phyloP scores from a whole-genome alignment of 2,113 vertebrate genomes.

The Crotalus helleri region DNA sequence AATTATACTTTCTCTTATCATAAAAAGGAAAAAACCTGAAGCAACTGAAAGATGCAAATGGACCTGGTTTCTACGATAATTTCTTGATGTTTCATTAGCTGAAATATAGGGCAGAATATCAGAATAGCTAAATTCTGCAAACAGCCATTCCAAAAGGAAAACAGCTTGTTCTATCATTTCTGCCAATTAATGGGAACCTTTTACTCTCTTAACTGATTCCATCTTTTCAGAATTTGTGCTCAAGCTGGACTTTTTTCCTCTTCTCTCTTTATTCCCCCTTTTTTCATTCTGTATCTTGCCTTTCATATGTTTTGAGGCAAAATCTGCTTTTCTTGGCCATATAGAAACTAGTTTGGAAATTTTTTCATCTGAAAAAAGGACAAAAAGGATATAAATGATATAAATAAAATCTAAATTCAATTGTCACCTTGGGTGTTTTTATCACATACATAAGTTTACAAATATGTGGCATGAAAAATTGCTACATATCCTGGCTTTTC shows the following conservation, averaged over 20 bases:
- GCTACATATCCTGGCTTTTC: neutral
- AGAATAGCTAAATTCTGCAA: neutral
- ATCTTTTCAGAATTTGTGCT: neutral
- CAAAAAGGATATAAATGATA: neutral
- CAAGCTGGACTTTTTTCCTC: neutral
- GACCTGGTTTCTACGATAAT: neutral
- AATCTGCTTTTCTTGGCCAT: neutral
- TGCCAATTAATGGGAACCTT: neutral
- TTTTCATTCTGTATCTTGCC: neutral
- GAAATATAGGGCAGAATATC: neutral
- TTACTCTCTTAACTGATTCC: neutral
- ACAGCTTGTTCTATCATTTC: neutral
- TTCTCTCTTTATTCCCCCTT: neutral
- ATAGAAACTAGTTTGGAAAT: neutral
- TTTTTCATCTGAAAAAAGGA: neutral
- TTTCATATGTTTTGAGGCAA: accelerated
- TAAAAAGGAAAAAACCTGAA: neutral
- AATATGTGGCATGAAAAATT: neutral
- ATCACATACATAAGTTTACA: neutral
- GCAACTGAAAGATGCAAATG: neutral
- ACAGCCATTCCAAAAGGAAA: neutral
- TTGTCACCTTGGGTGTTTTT: neutral
- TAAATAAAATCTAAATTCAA: neutral
- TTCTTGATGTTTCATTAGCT: neutral
- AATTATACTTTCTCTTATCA: neutral